Percentiles rank a stretch among this genome's conserved stretches.
Conservation (phyloP, 2,113 vertebrate genomes). For the Callopanchax toddi region DNA sequence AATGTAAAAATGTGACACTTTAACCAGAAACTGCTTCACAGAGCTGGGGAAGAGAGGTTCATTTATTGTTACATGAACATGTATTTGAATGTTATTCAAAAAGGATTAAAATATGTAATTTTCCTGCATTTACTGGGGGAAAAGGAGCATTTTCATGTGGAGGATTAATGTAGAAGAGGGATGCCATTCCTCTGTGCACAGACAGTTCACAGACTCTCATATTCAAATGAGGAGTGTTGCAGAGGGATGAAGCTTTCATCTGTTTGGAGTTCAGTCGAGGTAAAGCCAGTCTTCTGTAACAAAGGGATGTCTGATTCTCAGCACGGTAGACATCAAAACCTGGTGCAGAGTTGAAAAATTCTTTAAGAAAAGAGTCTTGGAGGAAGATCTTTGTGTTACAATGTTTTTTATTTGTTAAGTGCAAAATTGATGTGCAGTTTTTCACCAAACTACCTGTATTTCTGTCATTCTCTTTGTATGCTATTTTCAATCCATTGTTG, state of each 20-base stretch:
- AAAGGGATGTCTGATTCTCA: background rate
- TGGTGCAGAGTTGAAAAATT: background rate
- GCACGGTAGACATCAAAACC: background rate
- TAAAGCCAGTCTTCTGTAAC: background rate
- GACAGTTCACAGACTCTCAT: background rate
- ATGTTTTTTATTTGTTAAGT: no score
- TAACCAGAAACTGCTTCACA: no score
- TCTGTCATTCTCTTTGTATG: background rate
- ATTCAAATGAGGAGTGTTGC: background rate
- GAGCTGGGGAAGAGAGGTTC: no score
- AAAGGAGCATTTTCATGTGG: background rate
- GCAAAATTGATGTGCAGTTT: background rate
- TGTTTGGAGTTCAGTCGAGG: background rate
- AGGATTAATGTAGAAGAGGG: background rate
- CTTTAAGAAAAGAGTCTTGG: background rate
- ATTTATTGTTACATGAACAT: no score
- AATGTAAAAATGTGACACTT: no score
- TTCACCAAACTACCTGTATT: background rate
- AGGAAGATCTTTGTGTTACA: no score
- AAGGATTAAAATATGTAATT: no score
- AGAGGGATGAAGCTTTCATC: background rate
- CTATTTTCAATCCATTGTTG: background rate
- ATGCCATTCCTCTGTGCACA: background rate
- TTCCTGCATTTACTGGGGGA: no score
- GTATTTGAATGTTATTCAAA: no score